Conservation (phyloP, 2,113 vertebrate genomes). For the Strigops habroptila region DNA sequence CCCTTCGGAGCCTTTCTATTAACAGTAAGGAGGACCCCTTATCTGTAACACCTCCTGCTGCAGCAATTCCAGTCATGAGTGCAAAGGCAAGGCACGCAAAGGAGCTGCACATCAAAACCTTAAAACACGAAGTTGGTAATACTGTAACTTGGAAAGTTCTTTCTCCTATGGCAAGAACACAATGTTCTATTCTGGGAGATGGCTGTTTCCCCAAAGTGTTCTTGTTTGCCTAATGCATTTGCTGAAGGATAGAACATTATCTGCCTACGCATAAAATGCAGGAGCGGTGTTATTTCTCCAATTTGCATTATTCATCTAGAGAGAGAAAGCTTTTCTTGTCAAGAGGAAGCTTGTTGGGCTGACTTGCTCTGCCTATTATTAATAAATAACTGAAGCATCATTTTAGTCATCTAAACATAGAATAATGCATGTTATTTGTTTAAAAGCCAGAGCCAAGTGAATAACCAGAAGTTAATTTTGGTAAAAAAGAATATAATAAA, state of each 20-base stretch:
- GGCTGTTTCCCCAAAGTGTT: background rate
- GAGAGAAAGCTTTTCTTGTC: conserved; percentile 1
- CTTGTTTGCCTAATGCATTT: conserved; percentile 36
- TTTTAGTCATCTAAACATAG: background rate
- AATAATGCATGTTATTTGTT: background rate
- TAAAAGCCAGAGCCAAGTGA: background rate
- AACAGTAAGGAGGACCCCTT: background rate
- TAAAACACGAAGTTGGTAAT: background rate
- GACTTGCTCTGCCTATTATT: background rate
- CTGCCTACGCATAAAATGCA: conserved; percentile 5
- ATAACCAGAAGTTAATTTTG: background rate
- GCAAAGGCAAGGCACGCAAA: background rate
- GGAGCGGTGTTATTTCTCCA: background rate
- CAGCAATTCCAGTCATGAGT: background rate
- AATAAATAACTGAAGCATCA: background rate
- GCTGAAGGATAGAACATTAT: conserved; percentile 17
- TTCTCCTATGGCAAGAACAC: background rate
- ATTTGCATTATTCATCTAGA: conserved; percentile 47
- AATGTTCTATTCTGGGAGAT: conserved; percentile 38
- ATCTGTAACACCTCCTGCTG: background rate
- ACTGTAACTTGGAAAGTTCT: background rate
- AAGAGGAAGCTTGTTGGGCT: background rate
- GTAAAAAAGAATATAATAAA: background rate
- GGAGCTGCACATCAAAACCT: background rate
- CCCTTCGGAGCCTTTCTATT: background rate